phyloP scores from a whole-genome alignment of 2,888 invertebrate species.

The Pollenia labialis region DNA sequence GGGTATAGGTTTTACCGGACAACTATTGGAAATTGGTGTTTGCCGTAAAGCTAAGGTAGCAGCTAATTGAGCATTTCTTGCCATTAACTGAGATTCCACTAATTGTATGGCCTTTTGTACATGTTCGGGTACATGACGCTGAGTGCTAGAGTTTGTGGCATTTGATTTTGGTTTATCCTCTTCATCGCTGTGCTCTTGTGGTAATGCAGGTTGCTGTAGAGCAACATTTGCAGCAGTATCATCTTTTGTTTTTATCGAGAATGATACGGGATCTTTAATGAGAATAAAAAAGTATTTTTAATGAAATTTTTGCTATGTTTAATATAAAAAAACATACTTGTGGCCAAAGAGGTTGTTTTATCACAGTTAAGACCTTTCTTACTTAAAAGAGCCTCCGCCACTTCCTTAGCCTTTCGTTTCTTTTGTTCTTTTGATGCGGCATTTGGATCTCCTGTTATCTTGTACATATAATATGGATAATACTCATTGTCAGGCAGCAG shows the following conservation, averaged over 20 bases:
- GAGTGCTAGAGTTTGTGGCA: conserved; percentile 50
- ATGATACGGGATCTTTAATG: conserved; percentile 89
- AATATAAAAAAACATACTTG: conserved; percentile 67
- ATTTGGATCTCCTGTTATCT: conserved; percentile 84
- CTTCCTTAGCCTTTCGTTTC: conserved; percentile 81
- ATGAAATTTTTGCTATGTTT: background rate
- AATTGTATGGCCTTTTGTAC: conserved; percentile 83
- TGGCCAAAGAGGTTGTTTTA: conserved; percentile 68
- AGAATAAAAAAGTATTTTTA: background rate
- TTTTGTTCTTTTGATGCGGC: conserved; percentile 82
- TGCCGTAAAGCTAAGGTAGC: conserved; percentile 63
- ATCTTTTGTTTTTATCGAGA: conserved; percentile 93
- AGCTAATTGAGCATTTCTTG: conserved; percentile 78
- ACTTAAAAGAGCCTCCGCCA: conserved; percentile 80
- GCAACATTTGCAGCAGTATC: conserved; percentile 86
- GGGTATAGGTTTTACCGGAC: conserved; percentile 29
- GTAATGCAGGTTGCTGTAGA: conserved; percentile 89
- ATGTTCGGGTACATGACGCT: conserved; percentile 80
- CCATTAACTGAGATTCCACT: conserved; percentile 82
- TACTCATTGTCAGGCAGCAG: conserved; percentile 90
- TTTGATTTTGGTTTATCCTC: conserved; percentile 84
- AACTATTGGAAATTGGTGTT: conserved; percentile 63
- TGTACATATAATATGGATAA: conserved; percentile 91
- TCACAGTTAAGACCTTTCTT: conserved; percentile 77
- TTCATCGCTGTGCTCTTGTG: conserved; percentile 91